Base-by-base conservation (phyloP, 1,140 invertebrate genomes). In the Eupristina koningsbergeri region DNA sequence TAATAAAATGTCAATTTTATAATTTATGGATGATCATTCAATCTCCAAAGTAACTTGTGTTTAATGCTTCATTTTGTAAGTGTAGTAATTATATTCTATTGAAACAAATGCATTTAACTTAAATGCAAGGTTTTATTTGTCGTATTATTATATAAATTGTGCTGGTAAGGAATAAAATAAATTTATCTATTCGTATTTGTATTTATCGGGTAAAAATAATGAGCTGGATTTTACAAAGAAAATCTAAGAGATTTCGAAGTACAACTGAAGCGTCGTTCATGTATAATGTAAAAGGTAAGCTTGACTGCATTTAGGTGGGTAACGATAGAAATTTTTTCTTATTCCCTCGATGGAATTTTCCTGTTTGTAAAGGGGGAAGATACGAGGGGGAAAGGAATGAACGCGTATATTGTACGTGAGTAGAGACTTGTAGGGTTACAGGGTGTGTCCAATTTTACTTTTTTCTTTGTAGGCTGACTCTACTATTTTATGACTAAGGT, bases 401-500 rank as follows among this genome's bases (percentile, higher is more conserved):
- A 58, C n/a, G 11, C 13, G 34, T n/a, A 77, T 39, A 77, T 77
- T 77, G 61, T 50, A n/a, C 45, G 2, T 36, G 41, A 53, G 73
- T 41, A 8, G n/a, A 75, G 41, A 8, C 34, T 75, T 53, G 41
- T n/a, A 53, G 53, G 19, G 15, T 26, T 34, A 36, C 61, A 77
- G 61, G 80, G 67, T 74, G 69, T 71, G 80, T 41, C 80, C 34
- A 53, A 50, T n/a, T 81, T 58, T 41, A 13, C 36, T 81, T 50
- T 81, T 73, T 81, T 45, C 69, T 64, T 31, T 78, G 9, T 11
- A 39, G 34, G 19, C n/a, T 61, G 34, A n/a, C 64, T 47, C 67
- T 45, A 13, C 29, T 53, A 34, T 81, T 81, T 81, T 81, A 81
- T 19, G 34, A 61, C 36, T 34, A 73, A 64, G 58, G 77, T 29